phyloP scores from a whole-genome alignment of 1,140 invertebrate species.

The Drosophila bifasciata region DNA sequence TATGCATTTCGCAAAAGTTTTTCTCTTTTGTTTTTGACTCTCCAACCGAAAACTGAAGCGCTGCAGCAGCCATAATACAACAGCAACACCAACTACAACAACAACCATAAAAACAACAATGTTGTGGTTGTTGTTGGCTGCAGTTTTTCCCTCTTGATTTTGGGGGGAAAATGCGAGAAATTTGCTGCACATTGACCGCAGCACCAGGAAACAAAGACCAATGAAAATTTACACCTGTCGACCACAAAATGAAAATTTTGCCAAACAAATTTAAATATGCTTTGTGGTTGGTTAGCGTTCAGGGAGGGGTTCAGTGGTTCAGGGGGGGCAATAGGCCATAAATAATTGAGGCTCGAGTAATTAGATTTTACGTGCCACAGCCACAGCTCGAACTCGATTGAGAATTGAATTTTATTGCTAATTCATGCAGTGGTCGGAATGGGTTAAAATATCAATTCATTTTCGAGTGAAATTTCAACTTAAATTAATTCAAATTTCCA shows the following conservation, averaged over 20 bases:
- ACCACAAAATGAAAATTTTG: conserved; percentile 33
- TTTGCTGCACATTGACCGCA: conserved; percentile 4
- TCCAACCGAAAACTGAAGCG: conserved; percentile 10
- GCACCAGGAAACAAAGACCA: conserved; percentile 11
- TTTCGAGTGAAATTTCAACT: too few relatives aligned
- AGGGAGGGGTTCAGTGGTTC: too few relatives aligned
- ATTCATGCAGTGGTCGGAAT: conserved; percentile 19
- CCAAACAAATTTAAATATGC: conserved; percentile 48
- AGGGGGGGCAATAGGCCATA: conserved; percentile 12
- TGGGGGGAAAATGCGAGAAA: background rate
- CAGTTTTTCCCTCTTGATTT: conserved; percentile 31
- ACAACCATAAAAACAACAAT: too few relatives aligned
- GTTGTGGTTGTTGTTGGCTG: too few relatives aligned
- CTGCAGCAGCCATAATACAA: conserved; percentile 39
- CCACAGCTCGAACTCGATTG: conserved; percentile 14
- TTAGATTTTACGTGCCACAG: conserved; percentile 42
- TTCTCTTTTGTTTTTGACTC: conserved; percentile 37
- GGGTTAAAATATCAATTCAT: conserved; percentile 30
- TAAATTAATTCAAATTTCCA: too few relatives aligned
- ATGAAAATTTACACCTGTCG: conserved; percentile 42
- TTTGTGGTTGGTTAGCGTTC: conserved; percentile 34
- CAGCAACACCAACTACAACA: conserved; percentile 36
- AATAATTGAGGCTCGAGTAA: conserved; percentile 54
- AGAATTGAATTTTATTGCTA: conserved; percentile 29
- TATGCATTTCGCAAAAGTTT: conserved; percentile 27